A percentile compares a stretch with the other conserved stretches of the same genome.
Conservation (phyloP, 2,797 vertebrate genomes). For the Acipenser transmontanus region DNA sequence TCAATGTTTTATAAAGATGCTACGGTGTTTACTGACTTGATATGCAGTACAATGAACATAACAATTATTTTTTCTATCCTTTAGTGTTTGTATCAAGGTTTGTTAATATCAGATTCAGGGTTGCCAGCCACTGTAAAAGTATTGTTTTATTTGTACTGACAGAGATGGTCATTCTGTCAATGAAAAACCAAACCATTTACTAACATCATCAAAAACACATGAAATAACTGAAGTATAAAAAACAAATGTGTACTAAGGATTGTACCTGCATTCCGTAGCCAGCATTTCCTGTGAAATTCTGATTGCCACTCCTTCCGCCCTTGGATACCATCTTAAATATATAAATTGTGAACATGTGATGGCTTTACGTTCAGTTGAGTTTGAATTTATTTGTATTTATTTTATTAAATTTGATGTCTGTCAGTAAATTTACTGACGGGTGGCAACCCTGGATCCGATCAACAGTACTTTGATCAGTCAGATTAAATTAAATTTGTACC, state of each 20-base stretch:
- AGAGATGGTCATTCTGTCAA: neutral
- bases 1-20: too few relatives aligned
- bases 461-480: neutral
- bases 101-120: slow-evolving; percentile 9
- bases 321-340: slow-evolving; percentile 28
- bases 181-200: neutral
- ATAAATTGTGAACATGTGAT: slow-evolving; percentile 24
- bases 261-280: slow-evolving; percentile 24
- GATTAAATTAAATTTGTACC: neutral
- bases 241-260: slow-evolving; percentile 3
- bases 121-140: neutral
- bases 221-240: neutral
- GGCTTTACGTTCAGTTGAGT: slow-evolving; percentile 15
- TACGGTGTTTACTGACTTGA: too few relatives aligned
- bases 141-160: too few relatives aligned
- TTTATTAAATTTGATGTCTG: neutral
- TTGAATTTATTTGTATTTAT: slow-evolving; percentile 5
- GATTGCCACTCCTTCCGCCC: slow-evolving; percentile 20
- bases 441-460: slow-evolving; percentile 20
- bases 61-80: too few relatives aligned
- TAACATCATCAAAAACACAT: slow-evolving; percentile 1
- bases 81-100: too few relatives aligned
- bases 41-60: too few relatives aligned
- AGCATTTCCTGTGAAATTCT: slow-evolving; percentile 22
- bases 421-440: slow-evolving; percentile 6